Evolutionary conservation across 2,888 invertebrate species (phyloP), one percentile per base, ranked within the genome.

Genomic region (Villa cingulata): DNA sequence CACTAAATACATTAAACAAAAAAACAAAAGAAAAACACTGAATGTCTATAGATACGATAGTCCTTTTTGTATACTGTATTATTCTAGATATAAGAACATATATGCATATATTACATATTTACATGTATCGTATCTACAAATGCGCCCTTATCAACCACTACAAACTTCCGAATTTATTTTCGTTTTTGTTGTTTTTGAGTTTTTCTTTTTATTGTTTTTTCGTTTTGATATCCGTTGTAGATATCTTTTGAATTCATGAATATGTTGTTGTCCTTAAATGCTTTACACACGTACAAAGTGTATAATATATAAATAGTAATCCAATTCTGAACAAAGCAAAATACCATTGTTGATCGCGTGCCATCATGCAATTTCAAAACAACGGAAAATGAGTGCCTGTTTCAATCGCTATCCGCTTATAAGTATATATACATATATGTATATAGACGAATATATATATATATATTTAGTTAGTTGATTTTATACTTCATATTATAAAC

Each of bases 331-430:
- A 32, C 12, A 12, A 32, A 12, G 12, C 29, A 32, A 27, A 27
- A 32, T 12, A 32, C 9, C 29, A 32, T 12, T 38, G 43, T 17
- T 18, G 40, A 43, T 61, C 63, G 66, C 66, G 65, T 66, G 66
- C 57, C 55, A 63, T 62, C 65, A 66, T 66, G 66, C 66, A 66
- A 67, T 66, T 65, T 62, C 58, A 59, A 55, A 46, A 42, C 41
- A 41, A 42, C 46, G 41, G 46, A 46, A 46, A 46, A 46, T 46
- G 46, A 46, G 46, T 46, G 37, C 46, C 41, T 41, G 37, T 41
- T 41, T 46, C 41, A 41, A 46, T 46, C 41, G 41, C 29, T 37
- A 41, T 23, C 4, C 23, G 7, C 4, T 6, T 23, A 23, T 7
- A 23, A 4, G 7, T 23, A 7, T 23, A 23, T 4, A 23, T 23